Evolutionary conservation across 2,797 vertebrate genomes (phyloP), one percentile per base, ranked within the genome.

Genomic region (Platalea minor): DNA sequence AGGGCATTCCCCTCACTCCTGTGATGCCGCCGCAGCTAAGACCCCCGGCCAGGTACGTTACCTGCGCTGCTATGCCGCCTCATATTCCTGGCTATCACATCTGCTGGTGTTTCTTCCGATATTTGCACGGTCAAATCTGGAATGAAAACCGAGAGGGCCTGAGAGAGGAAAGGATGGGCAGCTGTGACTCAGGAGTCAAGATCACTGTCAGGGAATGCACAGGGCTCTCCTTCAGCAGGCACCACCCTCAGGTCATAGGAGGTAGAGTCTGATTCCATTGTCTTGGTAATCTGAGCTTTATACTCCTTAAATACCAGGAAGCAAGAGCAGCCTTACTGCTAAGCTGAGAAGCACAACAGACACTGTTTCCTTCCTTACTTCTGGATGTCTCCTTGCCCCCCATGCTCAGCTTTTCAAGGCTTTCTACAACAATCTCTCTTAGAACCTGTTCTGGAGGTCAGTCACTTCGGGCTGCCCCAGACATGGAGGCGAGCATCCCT

Each of bases 51-150:
- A 13, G 88, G 54, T 0, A 18, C 1, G 6, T 82, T 95, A 99
- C 99, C 98, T 98, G 98, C 98, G 6, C 97, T 95, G 88, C 99
- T 99, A 88, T 98, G 98, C 67, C 72, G 96, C 92, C 99, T 98
- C 99, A 99, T 99, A 59, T 98, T 99, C 96, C 99, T 97, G 59
- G 99, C 99, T 53, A 99, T 98, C 95, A 99, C 98, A 21, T 99
- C 99, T 6, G 98, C 99, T 1, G 98, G 98, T 0, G 99, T 99
- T 97, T 98, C 98, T 93, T 99, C 99, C 0, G 99, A 99, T 89
- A 99, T 99, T 77, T 99, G 99, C 91, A 99, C 99, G 11, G 99
- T 98, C 39, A 99, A 97, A 96, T 99, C 98, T 98, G 97, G 96
- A 98, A 97, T 0, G 60, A 10, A 85, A 93, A 78, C 3, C 69